These are phyloP conservation scores for Stigmatopora nigra DNA, from an alignment of 2,113 vertebrate species.

Conservation along the genomic window DNA sequence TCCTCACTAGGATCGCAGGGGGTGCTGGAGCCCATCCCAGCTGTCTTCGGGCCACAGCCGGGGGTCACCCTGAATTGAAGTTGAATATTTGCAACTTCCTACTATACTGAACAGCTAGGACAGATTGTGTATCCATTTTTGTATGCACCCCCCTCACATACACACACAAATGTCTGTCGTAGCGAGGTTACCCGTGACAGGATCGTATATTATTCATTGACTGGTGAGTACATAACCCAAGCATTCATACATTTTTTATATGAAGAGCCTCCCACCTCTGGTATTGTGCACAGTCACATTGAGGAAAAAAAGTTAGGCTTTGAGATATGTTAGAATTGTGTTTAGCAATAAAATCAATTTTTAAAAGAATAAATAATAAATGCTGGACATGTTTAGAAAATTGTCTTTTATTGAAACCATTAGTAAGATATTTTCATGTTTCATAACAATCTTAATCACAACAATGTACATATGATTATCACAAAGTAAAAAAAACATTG, in stretches of 20 bases:
- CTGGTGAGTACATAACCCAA: slow-evolving; percentile 65
- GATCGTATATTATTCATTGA: slow-evolving; percentile 71
- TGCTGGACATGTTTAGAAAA: not conserved
- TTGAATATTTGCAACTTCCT: too few species aligned
- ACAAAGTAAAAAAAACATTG: not conserved
- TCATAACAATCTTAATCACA: not conserved
- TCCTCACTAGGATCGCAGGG: too few species aligned
- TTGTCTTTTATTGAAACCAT: not conserved
- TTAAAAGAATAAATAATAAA: not conserved
- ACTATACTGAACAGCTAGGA: too few species aligned
- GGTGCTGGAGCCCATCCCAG: too few species aligned
- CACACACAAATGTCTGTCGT: slow-evolving; percentile 37
- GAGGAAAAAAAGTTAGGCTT: slow-evolving; percentile 5
- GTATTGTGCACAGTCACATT: slow-evolving; percentile 29
- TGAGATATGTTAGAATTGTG: not conserved
- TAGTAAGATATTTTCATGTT: not conserved
- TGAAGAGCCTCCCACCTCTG: slow-evolving; percentile 38
- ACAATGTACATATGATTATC: not conserved
- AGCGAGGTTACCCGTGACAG: slow-evolving; percentile 67
- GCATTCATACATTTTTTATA: slow-evolving; percentile 67
- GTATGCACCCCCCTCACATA: not conserved
- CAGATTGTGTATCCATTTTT: too few species aligned
- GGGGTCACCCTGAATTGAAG: too few species aligned
- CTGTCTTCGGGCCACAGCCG: too few species aligned
- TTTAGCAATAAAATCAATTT: not conserved